Evolutionary conservation across 2,888 invertebrate genomes (phyloP).

Genomic region (Octodonta nipae): DNA sequence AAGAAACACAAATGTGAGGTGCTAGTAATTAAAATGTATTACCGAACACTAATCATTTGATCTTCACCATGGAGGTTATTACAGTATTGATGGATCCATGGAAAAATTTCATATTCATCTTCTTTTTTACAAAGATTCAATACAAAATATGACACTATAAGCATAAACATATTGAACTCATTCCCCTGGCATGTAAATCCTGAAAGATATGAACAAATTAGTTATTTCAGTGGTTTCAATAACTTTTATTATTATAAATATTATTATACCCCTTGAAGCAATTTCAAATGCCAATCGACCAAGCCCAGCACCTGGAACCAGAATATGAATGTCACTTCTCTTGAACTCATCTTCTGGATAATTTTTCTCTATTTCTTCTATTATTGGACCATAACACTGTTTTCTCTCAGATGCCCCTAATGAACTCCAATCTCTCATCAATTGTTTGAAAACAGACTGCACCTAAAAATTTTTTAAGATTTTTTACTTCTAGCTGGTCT

Average conservation of each 20-base stretch:
- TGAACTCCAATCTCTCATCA: conserved; percentile 92
- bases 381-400: conserved; percentile 80
- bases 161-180: conserved; percentile 95
- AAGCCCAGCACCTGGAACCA: conserved; percentile 94
- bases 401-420: conserved; percentile 70
- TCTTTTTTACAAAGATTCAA: conserved; percentile 67
- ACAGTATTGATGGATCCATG: conserved; percentile 90
- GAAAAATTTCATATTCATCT: conserved; percentile 72
- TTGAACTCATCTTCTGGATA: conserved; percentile 53
- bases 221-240: neutral
- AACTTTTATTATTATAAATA: neutral
- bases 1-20: too few species aligned
- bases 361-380: conserved; percentile 62
- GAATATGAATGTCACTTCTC: conserved; percentile 49
- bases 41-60: conserved; percentile 56
- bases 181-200: conserved; percentile 94
- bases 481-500: too few species aligned
- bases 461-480: too few species aligned
- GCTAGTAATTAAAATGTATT: conserved; percentile 8
- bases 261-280: conserved; percentile 44
- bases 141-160: conserved; percentile 91
- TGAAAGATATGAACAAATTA: neutral
- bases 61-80: conserved; percentile 74
- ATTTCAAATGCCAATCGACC: conserved; percentile 90
- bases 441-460: conserved; percentile 84